Base-by-base conservation (phyloP, 2,797 vertebrate species). In the Melanotaenia trifasciata region DNA sequence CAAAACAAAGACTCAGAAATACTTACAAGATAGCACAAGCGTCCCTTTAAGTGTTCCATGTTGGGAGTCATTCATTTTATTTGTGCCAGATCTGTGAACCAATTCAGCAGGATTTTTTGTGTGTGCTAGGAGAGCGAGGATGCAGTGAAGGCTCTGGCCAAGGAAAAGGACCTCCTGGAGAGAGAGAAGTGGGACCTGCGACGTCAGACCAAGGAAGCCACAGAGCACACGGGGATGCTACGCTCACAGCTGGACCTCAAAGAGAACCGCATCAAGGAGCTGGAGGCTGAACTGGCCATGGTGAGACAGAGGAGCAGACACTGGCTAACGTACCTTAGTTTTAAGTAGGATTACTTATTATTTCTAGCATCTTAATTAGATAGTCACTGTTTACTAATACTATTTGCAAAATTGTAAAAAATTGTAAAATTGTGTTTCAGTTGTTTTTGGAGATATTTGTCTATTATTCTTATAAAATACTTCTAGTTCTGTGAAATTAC, bases 221-320 rank as follows among this genome's bases (percentile, higher is more conserved):
- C 97, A 0, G 98, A 99, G 92, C 97, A 98, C 1, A 97, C 97
- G 0, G 94, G 95, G 0, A 92, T 96, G 4, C 93, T 99, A 60
- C 97, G 96, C 75, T 96, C 97, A 1, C 97, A 99, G 93, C 95
- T 99, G 10, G 98, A 99, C 93, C 95, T 99, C 85, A 99, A 97
- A 84, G 98, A 99, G 90, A 99, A 98, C 95, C 95, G 98, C 71
- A 99, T 98, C 94, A 99, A 99, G 94, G 98, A 99, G 92, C 96
- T 99, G 92, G 98, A 99, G 88, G 98, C 98, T 0, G 98, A 99
- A 88, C 93, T 99, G 82, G 95, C 98, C 84, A 99, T 99, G 98
- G 98, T 99, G 90, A 98, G 86, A 77, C 60, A 50, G 18, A 65
- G 18, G 54, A 32, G 40, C 18, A 54, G 51, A 51, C 5, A 3